Evolutionary conservation across 2,113 vertebrate genomes (phyloP), one percentile per base, ranked within the genome.

Genomic region (Pungitius pungitius): DNA sequence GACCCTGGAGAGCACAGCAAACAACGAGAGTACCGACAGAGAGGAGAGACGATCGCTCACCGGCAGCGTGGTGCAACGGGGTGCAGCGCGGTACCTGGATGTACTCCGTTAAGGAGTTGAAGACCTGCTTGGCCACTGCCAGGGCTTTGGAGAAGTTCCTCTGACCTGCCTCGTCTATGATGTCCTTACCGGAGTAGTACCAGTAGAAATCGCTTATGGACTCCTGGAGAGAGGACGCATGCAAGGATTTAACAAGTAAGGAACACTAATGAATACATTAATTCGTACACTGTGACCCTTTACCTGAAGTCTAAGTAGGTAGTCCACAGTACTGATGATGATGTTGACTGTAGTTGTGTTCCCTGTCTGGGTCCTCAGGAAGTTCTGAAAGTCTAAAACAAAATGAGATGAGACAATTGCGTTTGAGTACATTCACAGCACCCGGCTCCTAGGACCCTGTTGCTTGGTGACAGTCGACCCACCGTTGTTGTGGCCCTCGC

Each of bases 151-250:
- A 99, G 91, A 99, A 99, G 91, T 99, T 98, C 70, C 96, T 95
- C 87, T 99, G 97, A 52, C 98, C 98, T 20, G 97, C 94, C 73
- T 97, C 97, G 84, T 99, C 98, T 81, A 99, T 99, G 13, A 98
- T 58, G 47, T 98, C 96, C 82, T 97, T 99, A 73, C 98, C 98
- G 76, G 98, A 99, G 85, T 99, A 99, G 90, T 98, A 99, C 98
- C 98, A 99, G 87, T 99, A 99, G 91, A 99, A 99, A 87, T 99
- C 98, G 89, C 98, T 99, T 92, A 99, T 99, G 52, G 98, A 99
- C 88, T 99, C 98, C 98, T 99, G 39, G 30, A 26, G 77, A 82
- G 73, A 60, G 57, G 83, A 39, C 43, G 20, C 57, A 1, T 3
- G 24, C 51, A 37, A 40, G 2, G 3, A 40, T 35, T 13, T 1